phyloP scores from a whole-genome alignment of 2,888 invertebrate species.

The Diplazon laetatorius region DNA sequence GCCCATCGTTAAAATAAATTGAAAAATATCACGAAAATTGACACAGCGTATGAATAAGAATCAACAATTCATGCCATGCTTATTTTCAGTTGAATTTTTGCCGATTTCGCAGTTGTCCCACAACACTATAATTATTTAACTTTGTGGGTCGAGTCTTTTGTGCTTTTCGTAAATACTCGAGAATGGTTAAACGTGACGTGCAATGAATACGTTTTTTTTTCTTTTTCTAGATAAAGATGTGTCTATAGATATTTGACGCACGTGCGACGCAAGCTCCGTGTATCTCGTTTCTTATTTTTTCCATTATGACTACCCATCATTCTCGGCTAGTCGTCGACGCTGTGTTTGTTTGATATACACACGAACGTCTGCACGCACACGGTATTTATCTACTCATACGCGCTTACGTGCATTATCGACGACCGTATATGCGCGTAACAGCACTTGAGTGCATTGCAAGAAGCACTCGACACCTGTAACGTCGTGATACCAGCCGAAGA shows the following conservation, averaged over 20 bases:
- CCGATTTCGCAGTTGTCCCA: neutral
- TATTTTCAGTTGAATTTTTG: neutral
- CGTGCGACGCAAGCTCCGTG: neutral
- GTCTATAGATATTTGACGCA: conserved; percentile 20
- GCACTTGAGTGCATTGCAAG: neutral
- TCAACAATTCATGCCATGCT: too few relatives aligned
- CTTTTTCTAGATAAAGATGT: conserved; percentile 1
- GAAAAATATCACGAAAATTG: too few relatives aligned
- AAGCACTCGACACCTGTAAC: conserved; percentile 2
- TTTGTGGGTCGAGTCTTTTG: conserved; percentile 14
- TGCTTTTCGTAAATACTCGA: conserved; percentile 47
- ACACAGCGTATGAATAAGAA: too few relatives aligned
- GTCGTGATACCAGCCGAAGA: conserved; percentile 16
- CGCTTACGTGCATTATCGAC: neutral
- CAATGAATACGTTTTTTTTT: too few relatives aligned
- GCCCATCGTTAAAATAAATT: too few relatives aligned
- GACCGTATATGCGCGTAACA: neutral
- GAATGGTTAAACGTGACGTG: conserved; percentile 10
- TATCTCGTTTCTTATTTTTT: too few relatives aligned
- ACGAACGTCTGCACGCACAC: neutral
- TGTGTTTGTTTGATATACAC: conserved; percentile 15
- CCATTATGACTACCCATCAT: neutral
- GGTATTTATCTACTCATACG: neutral
- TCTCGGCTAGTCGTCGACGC: conserved; percentile 7
- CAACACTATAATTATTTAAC: conserved; percentile 9